A percentile compares a stretch with the other conserved stretches of the same genome.
These are phyloP conservation scores for Australoheros facetus DNA, from an alignment of 2,797 vertebrate genomes.

Conservation along the genomic window DNA sequence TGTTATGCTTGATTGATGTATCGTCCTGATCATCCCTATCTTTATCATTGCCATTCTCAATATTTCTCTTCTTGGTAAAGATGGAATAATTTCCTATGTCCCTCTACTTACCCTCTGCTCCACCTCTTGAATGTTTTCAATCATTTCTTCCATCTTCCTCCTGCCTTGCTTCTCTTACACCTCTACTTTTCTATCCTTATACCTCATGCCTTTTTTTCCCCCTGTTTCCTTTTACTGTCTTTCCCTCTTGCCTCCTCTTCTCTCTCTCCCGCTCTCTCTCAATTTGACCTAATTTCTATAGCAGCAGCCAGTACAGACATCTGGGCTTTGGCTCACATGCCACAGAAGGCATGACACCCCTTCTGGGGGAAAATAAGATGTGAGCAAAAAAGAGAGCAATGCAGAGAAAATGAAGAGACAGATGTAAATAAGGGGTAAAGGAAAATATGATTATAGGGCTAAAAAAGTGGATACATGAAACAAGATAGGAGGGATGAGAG, in stretches of 20 bases:
- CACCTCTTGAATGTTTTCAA: slow-evolving; percentile 4
- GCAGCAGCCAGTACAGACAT: slow-evolving; percentile 69
- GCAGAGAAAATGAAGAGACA: slow-evolving; percentile 16
- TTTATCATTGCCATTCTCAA: background rate
- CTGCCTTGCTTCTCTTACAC: background rate
- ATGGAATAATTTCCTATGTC: background rate
- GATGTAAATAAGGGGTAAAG: slow-evolving; percentile 47
- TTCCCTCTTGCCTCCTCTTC: background rate
- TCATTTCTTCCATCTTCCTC: slow-evolving; percentile 1
- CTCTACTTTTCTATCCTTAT: background rate
- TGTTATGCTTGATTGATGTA: too few relatives aligned
- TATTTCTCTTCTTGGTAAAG: background rate
- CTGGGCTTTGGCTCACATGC: slow-evolving; percentile 71
- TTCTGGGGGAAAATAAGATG: slow-evolving; percentile 16
- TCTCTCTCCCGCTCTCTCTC: slow-evolving; percentile 25
- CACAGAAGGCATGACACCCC: slow-evolving; percentile 64
- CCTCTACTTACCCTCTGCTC: background rate
- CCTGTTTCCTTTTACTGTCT: slow-evolving; percentile 21
- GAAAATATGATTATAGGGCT: slow-evolving; percentile 1
- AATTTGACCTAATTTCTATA: slow-evolving; percentile 68
- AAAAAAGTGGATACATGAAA: slow-evolving; percentile 14
- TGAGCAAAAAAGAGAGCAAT: background rate
- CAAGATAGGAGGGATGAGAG: background rate
- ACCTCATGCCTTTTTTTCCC: background rate
- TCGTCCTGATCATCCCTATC: background rate